Percentiles rank a stretch among this genome's conserved stretches.
Conservation (phyloP, 2,888 invertebrate species). For the Monoplex corrugatus region DNA sequence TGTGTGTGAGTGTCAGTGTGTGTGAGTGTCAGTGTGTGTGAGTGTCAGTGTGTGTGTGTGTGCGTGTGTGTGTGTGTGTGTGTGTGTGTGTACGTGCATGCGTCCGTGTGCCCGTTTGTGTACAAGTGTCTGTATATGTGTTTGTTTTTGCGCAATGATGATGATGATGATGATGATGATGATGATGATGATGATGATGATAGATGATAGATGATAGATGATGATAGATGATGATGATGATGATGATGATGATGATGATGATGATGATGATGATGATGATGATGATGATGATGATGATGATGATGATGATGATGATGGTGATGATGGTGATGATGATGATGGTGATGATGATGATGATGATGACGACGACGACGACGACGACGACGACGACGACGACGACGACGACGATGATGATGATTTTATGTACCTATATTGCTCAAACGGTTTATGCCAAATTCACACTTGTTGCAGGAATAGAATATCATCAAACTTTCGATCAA, state of each 20-base stretch:
- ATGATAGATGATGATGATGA: neutral
- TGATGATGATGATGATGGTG: neutral
- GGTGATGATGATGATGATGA: no score
- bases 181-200: no score
- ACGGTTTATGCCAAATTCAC: neutral
- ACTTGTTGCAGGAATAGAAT: no score
- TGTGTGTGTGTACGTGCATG: neutral
- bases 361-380: no score
- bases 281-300: constrained; percentile 13
- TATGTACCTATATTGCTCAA: no score
- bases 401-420: no score
- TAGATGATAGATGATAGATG: no score
- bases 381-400: no score
- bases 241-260: neutral
- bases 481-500: no score
- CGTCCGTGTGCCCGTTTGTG: neutral
- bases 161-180: no score
- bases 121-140: neutral
- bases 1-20: constrained; percentile 1
- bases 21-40: constrained; percentile 6
- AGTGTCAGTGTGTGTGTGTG: neutral
- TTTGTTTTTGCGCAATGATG: no score
- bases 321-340: neutral
- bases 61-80: neutral
- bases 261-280: neutral